These are phyloP conservation scores for Netelia melanura DNA, from an alignment of 2,888 invertebrate species.

Conservation along the genomic window DNA sequence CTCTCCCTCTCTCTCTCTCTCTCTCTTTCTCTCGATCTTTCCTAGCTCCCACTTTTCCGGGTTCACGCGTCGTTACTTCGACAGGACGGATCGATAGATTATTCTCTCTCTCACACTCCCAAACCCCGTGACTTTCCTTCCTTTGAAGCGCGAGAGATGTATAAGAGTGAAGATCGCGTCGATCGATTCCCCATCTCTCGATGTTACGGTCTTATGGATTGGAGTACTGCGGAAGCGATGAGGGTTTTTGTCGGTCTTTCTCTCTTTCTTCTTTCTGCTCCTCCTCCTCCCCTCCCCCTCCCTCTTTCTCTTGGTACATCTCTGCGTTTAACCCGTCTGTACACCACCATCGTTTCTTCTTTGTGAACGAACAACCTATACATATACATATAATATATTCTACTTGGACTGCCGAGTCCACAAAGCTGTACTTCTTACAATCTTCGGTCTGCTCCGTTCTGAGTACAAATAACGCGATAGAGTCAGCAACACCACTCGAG, in stretches of 20 bases:
- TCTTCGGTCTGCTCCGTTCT: slow-evolving; percentile 4
- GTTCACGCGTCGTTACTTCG: slow-evolving; percentile 76
- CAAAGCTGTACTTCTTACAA: slow-evolving; percentile 50
- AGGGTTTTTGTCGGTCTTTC: slow-evolving; percentile 63
- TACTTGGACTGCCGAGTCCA: slow-evolving; percentile 26
- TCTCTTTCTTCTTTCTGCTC: neutral
- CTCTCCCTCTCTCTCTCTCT: slow-evolving; percentile 24
- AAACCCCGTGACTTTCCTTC: neutral
- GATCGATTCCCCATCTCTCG: slow-evolving; percentile 59
- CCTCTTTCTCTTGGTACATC: slow-evolving; percentile 44
- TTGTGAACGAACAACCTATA: slow-evolving; percentile 6
- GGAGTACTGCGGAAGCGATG: slow-evolving; percentile 77
- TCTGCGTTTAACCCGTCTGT: slow-evolving; percentile 37
- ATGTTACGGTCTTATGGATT: slow-evolving; percentile 76
- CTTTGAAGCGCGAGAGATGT: neutral
- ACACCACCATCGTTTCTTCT: slow-evolving; percentile 38
- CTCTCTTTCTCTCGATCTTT: neutral
- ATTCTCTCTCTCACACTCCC: slow-evolving; percentile 42
- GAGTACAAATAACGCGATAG: slow-evolving; percentile 43
- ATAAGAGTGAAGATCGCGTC: slow-evolving; percentile 44
- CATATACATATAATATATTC: neutral
- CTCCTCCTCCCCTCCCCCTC: too few species aligned
- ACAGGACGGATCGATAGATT: slow-evolving; percentile 68
- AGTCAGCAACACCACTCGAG: slow-evolving; percentile 37
- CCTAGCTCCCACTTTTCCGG: slow-evolving; percentile 74